Conservation (phyloP, 1,140 invertebrate genomes). For the Apis laboriosa region DNA sequence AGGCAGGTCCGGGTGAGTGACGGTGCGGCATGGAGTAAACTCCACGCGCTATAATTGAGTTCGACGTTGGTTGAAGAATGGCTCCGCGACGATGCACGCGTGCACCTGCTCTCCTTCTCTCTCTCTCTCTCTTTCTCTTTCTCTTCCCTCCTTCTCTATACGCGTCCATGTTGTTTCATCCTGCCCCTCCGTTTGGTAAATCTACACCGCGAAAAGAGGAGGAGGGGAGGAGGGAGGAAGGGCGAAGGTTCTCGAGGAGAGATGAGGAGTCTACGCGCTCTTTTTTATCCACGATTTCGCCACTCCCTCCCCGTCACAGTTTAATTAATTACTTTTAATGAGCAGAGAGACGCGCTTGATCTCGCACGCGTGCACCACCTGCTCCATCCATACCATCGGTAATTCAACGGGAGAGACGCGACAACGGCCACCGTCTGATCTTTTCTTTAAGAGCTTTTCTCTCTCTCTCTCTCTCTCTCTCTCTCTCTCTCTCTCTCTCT, state of each 20-base stretch:
- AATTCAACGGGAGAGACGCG: conserved; percentile 9
- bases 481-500: no score
- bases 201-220: background rate
- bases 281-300: conserved; percentile 55
- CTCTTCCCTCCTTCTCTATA: background rate
- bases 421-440: background rate
- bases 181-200: background rate
- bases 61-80: conserved; percentile 57
- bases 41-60: conserved; percentile 60
- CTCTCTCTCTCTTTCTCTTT: background rate
- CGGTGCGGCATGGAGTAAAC: conserved; percentile 57
- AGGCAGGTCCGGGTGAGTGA: conserved; percentile 54
- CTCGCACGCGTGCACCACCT: conserved; percentile 5
- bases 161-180: background rate
- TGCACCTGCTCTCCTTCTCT: background rate
- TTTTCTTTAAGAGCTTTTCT: background rate
- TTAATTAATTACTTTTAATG: conserved; percentile 66
- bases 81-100: conserved; percentile 28
- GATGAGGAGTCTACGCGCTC: conserved; percentile 28
- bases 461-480: no score
- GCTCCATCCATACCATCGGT: background rate
- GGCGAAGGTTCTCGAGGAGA: background rate
- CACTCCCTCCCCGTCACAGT: conserved; percentile 43
- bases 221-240: no score
- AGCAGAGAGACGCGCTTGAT: conserved; percentile 46